Evolutionary conservation across 1,140 invertebrate species (phyloP), one percentile per base, ranked within the genome.

Genomic region (Zaprionus kolodkinae): DNA sequence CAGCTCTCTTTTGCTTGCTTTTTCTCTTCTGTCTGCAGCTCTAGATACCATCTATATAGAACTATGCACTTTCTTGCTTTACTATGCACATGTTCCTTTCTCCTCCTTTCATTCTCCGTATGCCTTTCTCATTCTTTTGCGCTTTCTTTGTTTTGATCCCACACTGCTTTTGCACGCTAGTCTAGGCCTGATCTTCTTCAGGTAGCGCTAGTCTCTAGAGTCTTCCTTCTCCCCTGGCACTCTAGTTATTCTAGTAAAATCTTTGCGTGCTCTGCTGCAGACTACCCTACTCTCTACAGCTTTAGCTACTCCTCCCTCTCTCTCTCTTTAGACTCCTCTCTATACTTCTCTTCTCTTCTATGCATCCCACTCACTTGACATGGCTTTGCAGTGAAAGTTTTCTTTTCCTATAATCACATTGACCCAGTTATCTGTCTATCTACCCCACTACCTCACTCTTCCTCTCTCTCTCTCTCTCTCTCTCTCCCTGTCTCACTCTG

Each of bases 321-420:
- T 59, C 38, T 21, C 21, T 21, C 21, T 21, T 21, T 21, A 21
- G 21, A 21, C 30, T 5, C 15, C 48, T 55, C 13, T 17, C 15
- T 36, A 7, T 10, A 59, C 65, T 9, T 40, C 65, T 66, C 50
- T 63, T 43, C 50, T 40, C 50, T 63, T 50, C 50, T 40, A 43
- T 43, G 54, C 73, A 66, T 65, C 69, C 74, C 63, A 72, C 63
- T 70, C 80, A 82, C 81, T 82, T 75, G 67, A 65, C 76, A 82
- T 17, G 15, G 54, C 65, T 76, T 67, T 30, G 52, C 45, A 75
- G 81, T 83, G 81, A 83, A 83, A 83, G 81, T 83, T 76, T 82
- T 68, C 27, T 30, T 55, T 55, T 55, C 72, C 68, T 79, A 80
- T 84, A 83, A 82, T 75, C 81, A 79, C 72, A 68, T 55, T 83